These are phyloP conservation scores for Amphipyra tragopoginis DNA, from an alignment of 2,888 invertebrate genomes.

Conservation along the genomic window DNA sequence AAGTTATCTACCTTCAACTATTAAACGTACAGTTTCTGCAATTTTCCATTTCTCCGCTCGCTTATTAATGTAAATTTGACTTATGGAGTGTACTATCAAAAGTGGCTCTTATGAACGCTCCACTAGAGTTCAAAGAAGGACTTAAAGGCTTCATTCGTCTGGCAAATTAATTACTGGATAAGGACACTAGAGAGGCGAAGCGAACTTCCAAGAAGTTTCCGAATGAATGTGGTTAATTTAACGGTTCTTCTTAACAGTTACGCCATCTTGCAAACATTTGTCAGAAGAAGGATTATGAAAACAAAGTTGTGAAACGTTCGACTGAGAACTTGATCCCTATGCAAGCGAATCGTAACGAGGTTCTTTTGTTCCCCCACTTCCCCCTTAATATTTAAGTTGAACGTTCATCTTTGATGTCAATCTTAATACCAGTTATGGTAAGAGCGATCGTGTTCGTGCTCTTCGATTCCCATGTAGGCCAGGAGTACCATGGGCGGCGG, in stretches of 20 bases:
- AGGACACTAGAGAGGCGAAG: conserved; percentile 69
- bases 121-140: conserved; percentile 28
- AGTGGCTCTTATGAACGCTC: conserved; percentile 19
- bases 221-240: conserved; percentile 83
- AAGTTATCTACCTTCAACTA: conserved; percentile 23
- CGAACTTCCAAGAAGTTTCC: conserved; percentile 79
- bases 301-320: conserved; percentile 60
- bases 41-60: conserved; percentile 37
- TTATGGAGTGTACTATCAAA: conserved; percentile 17
- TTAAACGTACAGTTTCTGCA: conserved; percentile 34
- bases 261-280: conserved; percentile 72
- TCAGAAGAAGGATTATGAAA: conserved; percentile 65
- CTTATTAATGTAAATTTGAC: conserved; percentile 35
- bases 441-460: conserved; percentile 56
- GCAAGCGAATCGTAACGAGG: conserved; percentile 38
- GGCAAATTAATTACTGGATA: conserved; percentile 70
- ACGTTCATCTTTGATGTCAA: conserved; percentile 53
- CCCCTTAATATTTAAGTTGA: conserved; percentile 32
- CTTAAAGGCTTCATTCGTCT: conserved; percentile 38
- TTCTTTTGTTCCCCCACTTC: conserved; percentile 28
- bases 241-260: conserved; percentile 76
- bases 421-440: conserved; percentile 65
- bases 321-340: conserved; percentile 47
- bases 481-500: conserved; percentile 84
- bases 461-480: conserved; percentile 78